Evolutionary conservation across 2,113 vertebrate genomes (phyloP).

Genomic region (Trichomycterus rosablanca): DNA sequence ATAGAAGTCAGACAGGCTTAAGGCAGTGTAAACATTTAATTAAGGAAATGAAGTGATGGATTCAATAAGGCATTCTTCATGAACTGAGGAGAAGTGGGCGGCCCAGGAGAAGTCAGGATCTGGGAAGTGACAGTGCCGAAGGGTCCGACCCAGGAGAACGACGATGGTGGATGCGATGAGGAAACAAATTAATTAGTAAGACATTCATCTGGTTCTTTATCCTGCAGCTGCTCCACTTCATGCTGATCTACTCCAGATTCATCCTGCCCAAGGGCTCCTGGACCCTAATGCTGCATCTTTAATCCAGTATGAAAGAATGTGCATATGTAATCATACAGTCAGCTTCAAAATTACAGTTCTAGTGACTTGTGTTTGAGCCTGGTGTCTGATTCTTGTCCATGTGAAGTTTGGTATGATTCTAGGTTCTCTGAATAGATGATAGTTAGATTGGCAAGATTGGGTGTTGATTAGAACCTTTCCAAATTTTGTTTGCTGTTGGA

Average conservation of each 20-base stretch:
- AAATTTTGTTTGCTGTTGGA: too few species aligned
- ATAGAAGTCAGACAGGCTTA: slow-evolving; percentile 44
- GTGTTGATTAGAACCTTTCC: too few species aligned
- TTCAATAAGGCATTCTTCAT: slow-evolving; percentile 60
- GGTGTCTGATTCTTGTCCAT: too few species aligned
- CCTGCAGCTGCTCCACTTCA: slow-evolving; percentile 29
- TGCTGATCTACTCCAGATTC: slow-evolving; percentile 5
- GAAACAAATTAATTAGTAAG: slow-evolving; percentile 37
- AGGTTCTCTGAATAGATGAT: too few species aligned
- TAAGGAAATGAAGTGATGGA: slow-evolving; percentile 63
- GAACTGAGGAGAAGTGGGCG: slow-evolving; percentile 46
- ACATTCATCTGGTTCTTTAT: slow-evolving; percentile 21
- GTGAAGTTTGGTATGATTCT: too few species aligned
- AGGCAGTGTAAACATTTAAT: slow-evolving; percentile 60
- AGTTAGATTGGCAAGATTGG: too few species aligned
- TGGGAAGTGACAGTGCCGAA: slow-evolving; percentile 32
- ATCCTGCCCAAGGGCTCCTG: slow-evolving; percentile 3
- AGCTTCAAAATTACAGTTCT: too few species aligned
- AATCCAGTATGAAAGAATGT: too few species aligned
- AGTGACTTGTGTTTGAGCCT: too few species aligned
- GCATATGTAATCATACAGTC: too few species aligned
- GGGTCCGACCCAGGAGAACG: slow-evolving; percentile 42
- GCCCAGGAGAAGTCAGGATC: slow-evolving; percentile 35
- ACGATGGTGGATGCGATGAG: slow-evolving; percentile 21
- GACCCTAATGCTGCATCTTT: neutral